These are phyloP conservation scores for Cnemophilus loriae DNA, from an alignment of 2,113 vertebrate species.

Conservation along the genomic window DNA sequence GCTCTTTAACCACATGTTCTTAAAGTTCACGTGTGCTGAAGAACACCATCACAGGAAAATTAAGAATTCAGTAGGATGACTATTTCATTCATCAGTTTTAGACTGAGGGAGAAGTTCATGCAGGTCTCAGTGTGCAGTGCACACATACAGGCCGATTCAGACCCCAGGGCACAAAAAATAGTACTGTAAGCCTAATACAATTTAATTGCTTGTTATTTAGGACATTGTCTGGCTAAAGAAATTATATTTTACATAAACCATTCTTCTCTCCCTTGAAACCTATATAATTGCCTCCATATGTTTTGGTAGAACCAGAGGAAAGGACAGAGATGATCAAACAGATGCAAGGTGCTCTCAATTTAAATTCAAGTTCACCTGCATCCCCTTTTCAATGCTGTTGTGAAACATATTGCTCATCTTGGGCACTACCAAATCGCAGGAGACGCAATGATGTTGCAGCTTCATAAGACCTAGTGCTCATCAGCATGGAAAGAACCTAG, in stretches of 20 bases:
- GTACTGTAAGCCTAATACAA: background rate
- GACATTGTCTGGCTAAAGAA: constrained; percentile 28
- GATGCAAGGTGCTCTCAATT: constrained; percentile 4
- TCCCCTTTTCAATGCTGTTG: background rate
- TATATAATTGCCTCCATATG: constrained; percentile 47
- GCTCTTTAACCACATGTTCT: constrained; percentile 17
- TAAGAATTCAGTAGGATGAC: constrained; percentile 49
- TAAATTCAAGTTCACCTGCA: background rate
- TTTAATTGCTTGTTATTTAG: constrained; percentile 48
- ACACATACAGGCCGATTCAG: constrained; percentile 9
- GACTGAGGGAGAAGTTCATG: background rate
- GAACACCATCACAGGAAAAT: constrained; percentile 50
- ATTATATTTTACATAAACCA: constrained; percentile 58
- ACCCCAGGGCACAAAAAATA: background rate
- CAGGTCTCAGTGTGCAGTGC: background rate
- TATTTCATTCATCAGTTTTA: constrained; percentile 59
- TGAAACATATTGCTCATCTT: background rate
- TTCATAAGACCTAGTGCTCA: background rate
- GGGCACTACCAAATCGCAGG: background rate
- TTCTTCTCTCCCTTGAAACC: constrained; percentile 27
- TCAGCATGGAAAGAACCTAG: background rate
- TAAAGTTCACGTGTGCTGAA: background rate
- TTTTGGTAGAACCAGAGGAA: background rate
- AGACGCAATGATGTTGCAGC: background rate
- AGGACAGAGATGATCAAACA: constrained; percentile 35